Conservation (phyloP, 2,797 vertebrate genomes). For the Pempheris klunzingeri region DNA sequence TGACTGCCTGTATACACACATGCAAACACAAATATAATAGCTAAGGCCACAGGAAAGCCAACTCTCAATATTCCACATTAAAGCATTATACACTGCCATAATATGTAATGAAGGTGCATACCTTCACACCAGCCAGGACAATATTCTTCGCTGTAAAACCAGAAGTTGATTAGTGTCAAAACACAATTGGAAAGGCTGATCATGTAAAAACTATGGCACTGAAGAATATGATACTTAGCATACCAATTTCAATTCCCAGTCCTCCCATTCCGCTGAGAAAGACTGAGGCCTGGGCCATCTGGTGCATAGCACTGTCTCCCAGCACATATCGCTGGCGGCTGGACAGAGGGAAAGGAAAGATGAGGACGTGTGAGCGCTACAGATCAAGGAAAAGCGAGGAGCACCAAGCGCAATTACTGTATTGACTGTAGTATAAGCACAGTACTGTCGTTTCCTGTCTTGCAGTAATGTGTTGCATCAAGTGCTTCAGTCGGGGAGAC, state of each 20-base stretch:
- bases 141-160: conserved; percentile 94
- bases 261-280: conserved; percentile 97
- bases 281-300: conserved; percentile 96
- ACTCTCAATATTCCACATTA: not conserved
- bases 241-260: conserved; percentile 96
- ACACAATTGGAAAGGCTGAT: not conserved
- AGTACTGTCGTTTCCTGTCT: not conserved
- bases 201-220: not conserved
- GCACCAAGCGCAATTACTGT: not conserved
- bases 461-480: not conserved
- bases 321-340: conserved; percentile 99
- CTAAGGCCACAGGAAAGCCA: not conserved
- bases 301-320: conserved; percentile 98
- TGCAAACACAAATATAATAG: not conserved
- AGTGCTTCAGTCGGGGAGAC: not conserved
- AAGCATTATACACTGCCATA: conserved; percentile 3
- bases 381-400: not conserved
- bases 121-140: conserved; percentile 96
- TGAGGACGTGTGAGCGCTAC: conserved; percentile 24
- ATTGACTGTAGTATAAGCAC: not conserved
- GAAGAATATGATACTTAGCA: conserved; percentile 45
- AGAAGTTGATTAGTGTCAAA: conserved; percentile 28
- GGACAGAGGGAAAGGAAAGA: conserved; percentile 37
- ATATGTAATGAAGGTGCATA: conserved; percentile 72
- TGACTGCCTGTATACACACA: conserved; percentile 86